Evolutionary conservation across 2,797 vertebrate genomes (phyloP).

Genomic region (Acanthornis magna): DNA sequence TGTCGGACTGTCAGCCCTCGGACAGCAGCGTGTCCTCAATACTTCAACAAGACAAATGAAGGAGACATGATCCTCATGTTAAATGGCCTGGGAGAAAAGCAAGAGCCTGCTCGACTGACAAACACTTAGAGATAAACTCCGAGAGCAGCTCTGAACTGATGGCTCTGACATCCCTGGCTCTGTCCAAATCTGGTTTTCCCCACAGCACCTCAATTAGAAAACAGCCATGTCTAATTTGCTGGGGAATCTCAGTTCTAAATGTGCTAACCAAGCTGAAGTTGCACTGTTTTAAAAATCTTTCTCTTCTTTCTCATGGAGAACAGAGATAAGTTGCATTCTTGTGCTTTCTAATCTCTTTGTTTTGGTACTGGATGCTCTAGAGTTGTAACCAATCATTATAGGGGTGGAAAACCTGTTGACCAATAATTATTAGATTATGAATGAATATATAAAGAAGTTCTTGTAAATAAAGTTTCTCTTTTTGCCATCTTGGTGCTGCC

Average conservation of each 20-base stretch:
- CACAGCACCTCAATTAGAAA: not conserved
- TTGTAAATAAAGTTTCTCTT: no score
- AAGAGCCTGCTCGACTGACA: constrained; percentile 11
- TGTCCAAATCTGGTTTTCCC: not conserved
- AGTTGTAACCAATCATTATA: no score
- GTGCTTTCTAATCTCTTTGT: no score
- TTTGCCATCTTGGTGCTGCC: no score
- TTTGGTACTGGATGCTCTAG: no score
- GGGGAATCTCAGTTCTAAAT: not conserved
- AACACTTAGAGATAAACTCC: not conserved
- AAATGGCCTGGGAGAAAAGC: constrained; percentile 30
- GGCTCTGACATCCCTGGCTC: not conserved
- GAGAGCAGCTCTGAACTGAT: not conserved
- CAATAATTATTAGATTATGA: no score
- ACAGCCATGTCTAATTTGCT: not conserved
- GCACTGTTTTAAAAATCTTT: no score
- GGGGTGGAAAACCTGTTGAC: no score
- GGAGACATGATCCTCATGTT: constrained; percentile 4
- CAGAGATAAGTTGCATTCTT: no score
- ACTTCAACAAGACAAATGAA: constrained; percentile 49
- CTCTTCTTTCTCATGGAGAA: no score
- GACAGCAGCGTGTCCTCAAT: constrained; percentile 28
- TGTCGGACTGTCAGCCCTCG: constrained; percentile 38
- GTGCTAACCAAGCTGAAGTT: not conserved
- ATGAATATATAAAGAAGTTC: no score